Evolutionary conservation across 1,140 invertebrate genomes (phyloP).

Genomic region (Eubasilissa regina): DNA sequence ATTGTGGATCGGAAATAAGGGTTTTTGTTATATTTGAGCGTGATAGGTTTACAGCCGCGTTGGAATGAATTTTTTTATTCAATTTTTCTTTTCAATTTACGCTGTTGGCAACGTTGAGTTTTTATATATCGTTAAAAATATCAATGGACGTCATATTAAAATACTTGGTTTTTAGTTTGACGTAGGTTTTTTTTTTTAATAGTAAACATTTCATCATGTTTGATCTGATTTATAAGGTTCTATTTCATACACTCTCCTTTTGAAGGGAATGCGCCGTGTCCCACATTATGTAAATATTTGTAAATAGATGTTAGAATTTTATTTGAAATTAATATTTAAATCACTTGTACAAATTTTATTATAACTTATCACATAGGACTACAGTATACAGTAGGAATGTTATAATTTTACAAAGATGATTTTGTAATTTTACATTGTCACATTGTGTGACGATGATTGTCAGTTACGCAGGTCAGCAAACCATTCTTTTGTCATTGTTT

Average conservation of each 20-base stretch:
- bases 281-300: conserved; percentile 55
- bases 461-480: neutral
- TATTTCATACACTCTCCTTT: conserved; percentile 42
- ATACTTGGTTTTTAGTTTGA: conserved; percentile 26
- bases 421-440: conserved; percentile 15
- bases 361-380: conserved; percentile 44
- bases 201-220: conserved; percentile 40
- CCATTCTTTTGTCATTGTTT: conserved; percentile 6
- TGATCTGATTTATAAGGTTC: conserved; percentile 50
- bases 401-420: conserved; percentile 16
- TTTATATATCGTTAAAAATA: neutral
- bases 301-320: conserved; percentile 58
- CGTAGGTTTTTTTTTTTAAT: conserved; percentile 30
- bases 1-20: conserved; percentile 7
- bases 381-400: conserved; percentile 37
- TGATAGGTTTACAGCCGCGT: conserved; percentile 25
- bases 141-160: conserved; percentile 7
- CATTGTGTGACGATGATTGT: neutral
- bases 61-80: conserved; percentile 16
- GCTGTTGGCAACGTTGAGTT: neutral
- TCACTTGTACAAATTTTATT: conserved; percentile 51
- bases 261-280: neutral
- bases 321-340: conserved; percentile 57
- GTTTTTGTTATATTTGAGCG: conserved; percentile 36
- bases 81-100: conserved; percentile 15